These are phyloP conservation scores for Aix galericulata DNA, from an alignment of 2,113 vertebrate species.

Conservation along the genomic window DNA sequence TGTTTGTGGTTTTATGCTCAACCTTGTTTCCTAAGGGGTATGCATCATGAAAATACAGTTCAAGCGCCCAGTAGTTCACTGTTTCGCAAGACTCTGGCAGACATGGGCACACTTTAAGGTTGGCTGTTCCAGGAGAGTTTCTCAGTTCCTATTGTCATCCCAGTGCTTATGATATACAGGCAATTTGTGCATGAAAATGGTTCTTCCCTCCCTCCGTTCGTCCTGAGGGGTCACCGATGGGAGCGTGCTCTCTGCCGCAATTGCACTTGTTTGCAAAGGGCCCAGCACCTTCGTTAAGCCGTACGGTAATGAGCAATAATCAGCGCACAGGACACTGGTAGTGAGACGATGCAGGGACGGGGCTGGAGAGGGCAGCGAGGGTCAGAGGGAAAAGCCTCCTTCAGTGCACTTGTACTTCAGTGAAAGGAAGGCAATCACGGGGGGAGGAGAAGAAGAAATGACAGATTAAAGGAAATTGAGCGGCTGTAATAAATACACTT, in stretches of 20 bases:
- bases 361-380: not conserved
- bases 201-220: slow-evolving; percentile 16
- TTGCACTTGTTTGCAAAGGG: not conserved
- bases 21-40: not conserved
- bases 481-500: slow-evolving; percentile 55
- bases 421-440: not conserved
- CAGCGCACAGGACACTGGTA: not conserved
- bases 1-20: slow-evolving; percentile 6
- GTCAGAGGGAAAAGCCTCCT: slow-evolving; percentile 37
- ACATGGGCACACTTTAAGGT: not conserved
- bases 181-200: slow-evolving; percentile 17
- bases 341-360: not conserved
- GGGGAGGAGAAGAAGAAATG: slow-evolving; percentile 12
- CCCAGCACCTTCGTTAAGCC: not conserved
- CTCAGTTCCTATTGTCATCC: not conserved
- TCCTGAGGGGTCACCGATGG: not conserved
- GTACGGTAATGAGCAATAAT: not conserved
- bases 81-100: slow-evolving; percentile 22
- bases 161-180: not conserved
- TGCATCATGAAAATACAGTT: not conserved
- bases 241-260: not conserved
- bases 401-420: not conserved
- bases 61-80: not conserved
- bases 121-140: not conserved
- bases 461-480: slow-evolving; percentile 51